Evolutionary conservation across 2,113 vertebrate species (phyloP).

Genomic region (Perca schrenkii): DNA sequence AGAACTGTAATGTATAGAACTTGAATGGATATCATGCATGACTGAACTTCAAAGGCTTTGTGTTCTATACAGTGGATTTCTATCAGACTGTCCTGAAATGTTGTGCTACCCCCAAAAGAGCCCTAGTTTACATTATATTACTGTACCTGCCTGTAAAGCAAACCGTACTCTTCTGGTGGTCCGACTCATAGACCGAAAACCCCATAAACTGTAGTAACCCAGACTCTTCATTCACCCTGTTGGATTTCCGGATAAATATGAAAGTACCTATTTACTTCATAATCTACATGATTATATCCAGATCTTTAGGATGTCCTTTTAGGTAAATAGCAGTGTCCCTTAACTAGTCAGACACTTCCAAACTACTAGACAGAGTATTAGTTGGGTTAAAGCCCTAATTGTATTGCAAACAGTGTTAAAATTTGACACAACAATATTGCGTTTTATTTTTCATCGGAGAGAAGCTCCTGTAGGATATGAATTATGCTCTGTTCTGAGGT

Average conservation of each 20-base stretch:
- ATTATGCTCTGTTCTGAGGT: constrained; percentile 41
- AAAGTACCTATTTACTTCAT: constrained; percentile 56
- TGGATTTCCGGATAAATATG: constrained; percentile 44
- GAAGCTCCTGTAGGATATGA: constrained; percentile 24
- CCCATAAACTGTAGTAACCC: constrained; percentile 20
- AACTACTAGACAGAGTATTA: constrained; percentile 61
- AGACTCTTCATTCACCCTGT: constrained; percentile 36
- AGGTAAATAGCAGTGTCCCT: constrained; percentile 54
- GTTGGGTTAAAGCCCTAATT: constrained; percentile 34
- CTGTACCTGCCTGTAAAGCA: constrained; percentile 62
- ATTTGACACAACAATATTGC: constrained; percentile 41
- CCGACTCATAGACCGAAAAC: constrained; percentile 12
- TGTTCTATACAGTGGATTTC: constrained; percentile 81
- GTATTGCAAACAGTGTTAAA: constrained; percentile 54
- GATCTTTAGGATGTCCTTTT: constrained; percentile 57
- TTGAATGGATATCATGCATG: constrained; percentile 76
- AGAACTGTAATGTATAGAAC: constrained; percentile 81
- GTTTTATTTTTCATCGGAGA: constrained; percentile 45
- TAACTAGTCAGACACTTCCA: constrained; percentile 53
- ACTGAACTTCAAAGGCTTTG: constrained; percentile 67
- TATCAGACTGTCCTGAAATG: constrained; percentile 71
- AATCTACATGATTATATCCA: constrained; percentile 52
- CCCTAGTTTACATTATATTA: constrained; percentile 59
- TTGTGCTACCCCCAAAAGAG: constrained; percentile 54
- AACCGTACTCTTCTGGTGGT: constrained; percentile 43